Evolutionary conservation across 2,113 vertebrate species (phyloP), one percentile per base, ranked within the genome.

Genomic region (Thalassoma bifasciatum): DNA sequence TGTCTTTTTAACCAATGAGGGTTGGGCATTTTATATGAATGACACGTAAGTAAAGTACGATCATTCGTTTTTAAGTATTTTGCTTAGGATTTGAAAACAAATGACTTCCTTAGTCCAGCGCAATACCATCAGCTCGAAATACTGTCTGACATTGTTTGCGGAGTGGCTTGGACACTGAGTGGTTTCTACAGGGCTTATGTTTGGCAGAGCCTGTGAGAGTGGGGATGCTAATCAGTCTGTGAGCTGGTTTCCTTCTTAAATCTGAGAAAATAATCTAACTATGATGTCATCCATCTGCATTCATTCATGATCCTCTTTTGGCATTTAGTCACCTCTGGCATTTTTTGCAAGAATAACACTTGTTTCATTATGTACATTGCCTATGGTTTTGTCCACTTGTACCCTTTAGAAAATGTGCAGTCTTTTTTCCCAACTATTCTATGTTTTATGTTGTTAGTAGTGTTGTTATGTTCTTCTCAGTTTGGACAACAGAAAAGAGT

Each of bases 121-220:
- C n/a, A n/a, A n/a, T n/a, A n/a, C n/a, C n/a, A n/a, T n/a, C n/a
- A n/a, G n/a, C n/a, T n/a, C n/a, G n/a, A n/a, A n/a, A n/a, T n/a
- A n/a, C n/a, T n/a, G n/a, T n/a, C 34, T 72, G 26, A 57, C 17
- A 69, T 40, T 63, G 56, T 63, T 36, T 40, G 71, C 46, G 62
- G 67, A 42, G 14, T 49, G 19, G 60, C 77, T 83, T 49, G 13
- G 19, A 23, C 61, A 59, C 50, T 51, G 50, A 21, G 21, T 64
- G 40, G 5, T 51, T 57, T 79, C 79, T 37, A 44, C 14, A 66
- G 64, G 52, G 62, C 46, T 71, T 34, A 23, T 66, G 60, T 75
- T 80, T 82, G 63, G n/a, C 40, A 52, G 61, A 65, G 68, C 26
- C 63, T 58, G 60, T 17, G 38, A 73, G 60, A 54, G 64, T 72